phyloP scores from a whole-genome alignment of 1,140 invertebrate genomes.

The Eriocheir sinensis region DNA sequence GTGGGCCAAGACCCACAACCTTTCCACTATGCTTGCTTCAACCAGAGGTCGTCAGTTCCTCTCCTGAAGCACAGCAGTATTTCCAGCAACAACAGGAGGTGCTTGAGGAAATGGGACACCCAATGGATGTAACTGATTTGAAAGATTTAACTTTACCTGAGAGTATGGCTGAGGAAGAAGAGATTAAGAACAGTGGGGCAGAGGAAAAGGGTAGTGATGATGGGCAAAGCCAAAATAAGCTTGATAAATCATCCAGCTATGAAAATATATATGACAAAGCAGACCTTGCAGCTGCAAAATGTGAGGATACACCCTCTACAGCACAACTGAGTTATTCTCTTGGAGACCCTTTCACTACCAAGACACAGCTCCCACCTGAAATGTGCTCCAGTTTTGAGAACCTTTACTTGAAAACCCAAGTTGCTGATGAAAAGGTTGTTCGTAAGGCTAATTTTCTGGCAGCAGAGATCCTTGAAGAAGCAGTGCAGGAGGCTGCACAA shows the following conservation, averaged over 20 bases:
- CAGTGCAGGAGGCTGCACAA: constrained; percentile 62
- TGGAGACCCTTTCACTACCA: constrained; percentile 76
- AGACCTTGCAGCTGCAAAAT: constrained; percentile 60
- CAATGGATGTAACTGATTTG: constrained; percentile 67
- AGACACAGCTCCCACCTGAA: constrained; percentile 72
- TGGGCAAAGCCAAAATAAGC: constrained; percentile 44
- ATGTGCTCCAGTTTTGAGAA: constrained; percentile 79
- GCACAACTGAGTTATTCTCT: constrained; percentile 61
- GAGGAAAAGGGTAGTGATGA: constrained; percentile 21
- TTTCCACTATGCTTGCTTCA: constrained; percentile 77
- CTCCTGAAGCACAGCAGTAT: constrained; percentile 77
- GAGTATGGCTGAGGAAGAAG: constrained; percentile 61
- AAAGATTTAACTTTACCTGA: constrained; percentile 59
- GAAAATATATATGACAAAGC: constrained; percentile 77
- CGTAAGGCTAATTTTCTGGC: constrained; percentile 65
- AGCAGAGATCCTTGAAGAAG: constrained; percentile 65
- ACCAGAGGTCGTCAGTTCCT: constrained; percentile 69
- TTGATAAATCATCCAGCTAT: constrained; percentile 77
- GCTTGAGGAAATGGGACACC: constrained; percentile 73
- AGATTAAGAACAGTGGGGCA: constrained; percentile 45
- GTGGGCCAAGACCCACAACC: constrained; percentile 72
- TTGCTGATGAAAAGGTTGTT: constrained; percentile 57
- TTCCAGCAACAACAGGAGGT: constrained; percentile 77
- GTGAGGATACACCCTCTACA: constrained; percentile 68
- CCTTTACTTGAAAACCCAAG: constrained; percentile 71